Base-by-base conservation (phyloP, 2,888 invertebrate species). In the Ferrisia virgata region DNA sequence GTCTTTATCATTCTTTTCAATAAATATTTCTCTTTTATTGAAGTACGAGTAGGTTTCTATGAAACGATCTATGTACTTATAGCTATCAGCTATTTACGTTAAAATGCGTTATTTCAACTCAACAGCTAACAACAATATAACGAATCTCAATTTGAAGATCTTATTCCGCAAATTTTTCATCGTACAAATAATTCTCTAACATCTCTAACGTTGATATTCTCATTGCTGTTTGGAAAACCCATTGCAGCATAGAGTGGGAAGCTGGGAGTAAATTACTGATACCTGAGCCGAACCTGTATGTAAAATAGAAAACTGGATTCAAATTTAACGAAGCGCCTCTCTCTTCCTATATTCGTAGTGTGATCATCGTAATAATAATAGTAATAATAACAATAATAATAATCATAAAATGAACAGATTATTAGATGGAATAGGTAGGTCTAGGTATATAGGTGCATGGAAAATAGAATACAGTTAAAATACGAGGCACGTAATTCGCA, bases 401-500 rank as follows among this genome's bases (percentile, higher is more conserved):
- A 72, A 72, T 72, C 31, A 33, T 72, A 72, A 72, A 72, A 72
- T n/a, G 72, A 33, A 72, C 36, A 33, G 31, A 72, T 72, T 72
- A 72, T 72, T 33, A 72, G 72, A 72, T n/a, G 36, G 33, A 33
- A 72, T 72, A 72, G 36, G 36, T 36, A 36, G 36, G 36, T n/a
- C n/a, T n/a, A n/a, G n/a, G n/a, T n/a, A n/a, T n/a, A n/a, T n/a
- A n/a, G n/a, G n/a, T n/a, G n/a, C n/a, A n/a, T n/a, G n/a, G n/a
- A n/a, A n/a, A n/a, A n/a, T n/a, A n/a, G n/a, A n/a, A n/a, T 28
- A 80, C 28, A 28, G 47, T 80, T 47, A 47, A 53, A 80, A 80
- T 80, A 80, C 80, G 53, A 53, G n/a, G 40, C 80, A 80, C 80
- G 80, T 80, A 80, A 80, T 80, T 80, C 80, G 47, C 80, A 80